Conservation (phyloP, 2,113 vertebrate species). For the Poeciliopsis occidentalis region DNA sequence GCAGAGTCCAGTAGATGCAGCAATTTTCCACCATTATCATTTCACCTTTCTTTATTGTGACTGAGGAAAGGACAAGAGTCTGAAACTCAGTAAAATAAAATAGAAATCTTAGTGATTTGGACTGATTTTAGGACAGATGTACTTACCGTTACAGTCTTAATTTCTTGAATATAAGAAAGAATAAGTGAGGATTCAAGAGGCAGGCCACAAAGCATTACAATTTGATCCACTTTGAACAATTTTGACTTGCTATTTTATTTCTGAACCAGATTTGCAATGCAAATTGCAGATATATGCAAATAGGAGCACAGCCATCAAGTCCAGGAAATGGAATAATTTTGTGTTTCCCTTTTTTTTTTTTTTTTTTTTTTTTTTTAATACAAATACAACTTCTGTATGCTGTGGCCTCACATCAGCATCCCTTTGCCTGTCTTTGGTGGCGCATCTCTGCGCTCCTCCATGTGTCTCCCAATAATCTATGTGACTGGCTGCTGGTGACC, state of each 20-base stretch:
- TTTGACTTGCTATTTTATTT: not conserved
- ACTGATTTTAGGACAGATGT: not conserved
- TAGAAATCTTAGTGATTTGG: too few relatives aligned
- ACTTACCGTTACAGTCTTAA: not conserved
- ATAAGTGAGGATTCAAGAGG: not conserved
- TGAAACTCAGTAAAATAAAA: not conserved
- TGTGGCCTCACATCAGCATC: conserved; percentile 9
- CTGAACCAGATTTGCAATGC: not conserved
- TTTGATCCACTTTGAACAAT: not conserved
- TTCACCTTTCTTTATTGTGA: not conserved
- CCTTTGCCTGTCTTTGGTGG: conserved; percentile 24
- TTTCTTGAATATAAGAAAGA: not conserved
- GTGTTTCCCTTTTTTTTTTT: not conserved
- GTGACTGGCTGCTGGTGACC: conserved; percentile 65
- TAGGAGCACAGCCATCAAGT: not conserved
- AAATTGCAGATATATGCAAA: too few relatives aligned
- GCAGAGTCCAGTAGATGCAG: not conserved
- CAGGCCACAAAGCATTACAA: not conserved
- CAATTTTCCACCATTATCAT: not conserved
- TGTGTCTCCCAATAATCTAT: conserved; percentile 60
- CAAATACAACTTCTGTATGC: not conserved
- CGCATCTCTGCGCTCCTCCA: conserved; percentile 34
- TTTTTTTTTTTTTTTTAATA: too few relatives aligned
- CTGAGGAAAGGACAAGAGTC: too few relatives aligned
- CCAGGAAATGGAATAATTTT: not conserved